Evolutionary conservation across 2,113 vertebrate genomes (phyloP).

Genomic region (Phylloscopus whistleri): DNA sequence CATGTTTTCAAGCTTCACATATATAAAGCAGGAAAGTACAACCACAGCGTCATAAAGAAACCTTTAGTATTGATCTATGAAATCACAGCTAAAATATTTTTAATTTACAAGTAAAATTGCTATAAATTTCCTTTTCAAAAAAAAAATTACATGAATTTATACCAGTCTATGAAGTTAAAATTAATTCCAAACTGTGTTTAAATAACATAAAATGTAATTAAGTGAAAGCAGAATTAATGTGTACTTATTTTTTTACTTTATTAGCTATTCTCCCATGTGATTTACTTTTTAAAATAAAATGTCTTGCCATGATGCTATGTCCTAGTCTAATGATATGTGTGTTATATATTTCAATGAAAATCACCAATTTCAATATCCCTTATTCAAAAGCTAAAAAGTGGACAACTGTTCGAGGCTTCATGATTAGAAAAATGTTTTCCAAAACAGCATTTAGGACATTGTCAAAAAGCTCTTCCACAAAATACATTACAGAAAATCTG

Average conservation of each 20-base stretch:
- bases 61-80: background rate
- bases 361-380: background rate
- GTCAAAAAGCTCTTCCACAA: background rate
- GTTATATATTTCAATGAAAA: background rate
- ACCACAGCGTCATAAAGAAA: background rate
- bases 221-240: background rate
- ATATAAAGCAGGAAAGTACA: background rate
- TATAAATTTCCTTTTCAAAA: background rate
- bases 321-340: background rate
- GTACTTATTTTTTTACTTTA: background rate
- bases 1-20: background rate
- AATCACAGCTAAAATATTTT: background rate
- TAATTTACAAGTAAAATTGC: background rate
- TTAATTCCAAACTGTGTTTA: background rate
- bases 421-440: background rate
- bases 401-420: background rate
- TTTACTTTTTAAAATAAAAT: background rate
- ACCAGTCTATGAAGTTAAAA: background rate
- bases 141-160: background rate
- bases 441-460: background rate
- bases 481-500: background rate
- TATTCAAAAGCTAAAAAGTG: background rate
- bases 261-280: background rate
- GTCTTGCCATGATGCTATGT: fast-evolving
- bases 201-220: background rate